phyloP scores from a whole-genome alignment of 92 coral and sea anemone genomes.

The Zoanthus gigantus region DNA sequence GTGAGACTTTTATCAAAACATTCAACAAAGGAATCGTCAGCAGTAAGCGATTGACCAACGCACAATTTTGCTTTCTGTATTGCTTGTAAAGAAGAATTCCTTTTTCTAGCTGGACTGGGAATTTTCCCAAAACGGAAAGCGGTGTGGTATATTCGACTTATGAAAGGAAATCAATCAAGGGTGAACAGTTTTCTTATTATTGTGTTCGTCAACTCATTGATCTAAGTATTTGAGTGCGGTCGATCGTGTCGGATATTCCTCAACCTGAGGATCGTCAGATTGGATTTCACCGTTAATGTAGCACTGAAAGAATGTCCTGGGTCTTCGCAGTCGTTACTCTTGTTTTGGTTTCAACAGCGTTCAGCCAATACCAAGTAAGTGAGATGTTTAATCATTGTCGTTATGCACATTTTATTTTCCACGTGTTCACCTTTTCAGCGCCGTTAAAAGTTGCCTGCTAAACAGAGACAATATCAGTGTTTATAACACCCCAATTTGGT shows the following conservation, averaged over 20 bases:
- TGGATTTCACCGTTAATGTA: background rate
- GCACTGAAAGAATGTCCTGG: conserved; percentile 2
- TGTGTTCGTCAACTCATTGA: background rate
- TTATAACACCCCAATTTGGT: conserved; percentile 3
- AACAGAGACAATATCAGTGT: background rate
- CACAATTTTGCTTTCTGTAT: background rate
- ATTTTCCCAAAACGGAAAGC: background rate
- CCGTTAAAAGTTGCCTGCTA: background rate
- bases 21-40: background rate
- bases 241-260: no score
- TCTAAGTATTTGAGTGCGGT: background rate
- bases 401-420: background rate
- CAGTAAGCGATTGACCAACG: background rate
- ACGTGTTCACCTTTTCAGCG: conserved; percentile 11
- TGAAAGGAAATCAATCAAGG: background rate
- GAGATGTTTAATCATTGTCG: background rate
- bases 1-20: background rate
- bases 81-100: background rate
- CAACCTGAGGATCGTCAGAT: background rate
- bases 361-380: conserved; percentile 22
- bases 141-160: background rate
- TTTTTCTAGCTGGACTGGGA: background rate
- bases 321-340: background rate
- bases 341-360: background rate
- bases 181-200: background rate